A percentile compares a stretch with the other conserved stretches of the same genome.
Conservation (phyloP, 2,113 vertebrate genomes). For the Osmerus eperlanus region DNA sequence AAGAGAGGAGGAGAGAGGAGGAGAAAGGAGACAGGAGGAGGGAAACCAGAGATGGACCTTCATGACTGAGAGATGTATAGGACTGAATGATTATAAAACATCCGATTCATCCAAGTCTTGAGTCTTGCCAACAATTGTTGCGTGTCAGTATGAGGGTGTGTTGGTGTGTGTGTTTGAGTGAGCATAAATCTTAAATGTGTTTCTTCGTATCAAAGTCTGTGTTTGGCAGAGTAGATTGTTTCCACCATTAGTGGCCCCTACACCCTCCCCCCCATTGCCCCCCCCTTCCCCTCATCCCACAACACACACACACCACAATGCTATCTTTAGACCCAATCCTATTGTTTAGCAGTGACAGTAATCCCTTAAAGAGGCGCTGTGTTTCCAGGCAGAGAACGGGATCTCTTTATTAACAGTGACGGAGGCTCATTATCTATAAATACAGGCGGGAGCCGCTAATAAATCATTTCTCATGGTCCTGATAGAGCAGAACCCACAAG, state of each 20-base stretch:
- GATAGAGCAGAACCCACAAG: conserved; percentile 70
- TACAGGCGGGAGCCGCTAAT: conserved; percentile 73
- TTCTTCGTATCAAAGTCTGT: conserved; percentile 7
- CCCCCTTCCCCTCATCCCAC: conserved; percentile 1
- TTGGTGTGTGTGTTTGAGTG: not conserved
- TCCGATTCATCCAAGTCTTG: too few species aligned
- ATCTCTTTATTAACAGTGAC: conserved; percentile 76
- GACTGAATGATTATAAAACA: too few species aligned
- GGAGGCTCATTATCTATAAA: conserved; percentile 73
- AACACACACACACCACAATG: not conserved
- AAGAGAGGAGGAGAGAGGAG: not conserved
- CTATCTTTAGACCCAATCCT: conserved; percentile 45
- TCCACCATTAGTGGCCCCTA: conserved; percentile 22
- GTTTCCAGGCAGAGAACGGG: conserved; percentile 57
- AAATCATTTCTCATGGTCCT: conserved; percentile 76
- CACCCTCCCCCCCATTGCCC: not conserved
- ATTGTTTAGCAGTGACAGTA: conserved; percentile 65
- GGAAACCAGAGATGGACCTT: not conserved
- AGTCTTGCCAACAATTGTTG: not conserved
- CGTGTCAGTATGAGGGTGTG: not conserved
- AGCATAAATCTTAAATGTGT: conserved; percentile 14
- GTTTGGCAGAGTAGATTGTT: conserved; percentile 31
- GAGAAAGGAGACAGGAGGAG: not conserved
- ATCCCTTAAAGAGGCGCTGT: conserved; percentile 61
- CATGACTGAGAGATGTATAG: too few species aligned